Base-by-base conservation (phyloP, 2,888 invertebrate genomes). In the Folsomia manolachei region DNA sequence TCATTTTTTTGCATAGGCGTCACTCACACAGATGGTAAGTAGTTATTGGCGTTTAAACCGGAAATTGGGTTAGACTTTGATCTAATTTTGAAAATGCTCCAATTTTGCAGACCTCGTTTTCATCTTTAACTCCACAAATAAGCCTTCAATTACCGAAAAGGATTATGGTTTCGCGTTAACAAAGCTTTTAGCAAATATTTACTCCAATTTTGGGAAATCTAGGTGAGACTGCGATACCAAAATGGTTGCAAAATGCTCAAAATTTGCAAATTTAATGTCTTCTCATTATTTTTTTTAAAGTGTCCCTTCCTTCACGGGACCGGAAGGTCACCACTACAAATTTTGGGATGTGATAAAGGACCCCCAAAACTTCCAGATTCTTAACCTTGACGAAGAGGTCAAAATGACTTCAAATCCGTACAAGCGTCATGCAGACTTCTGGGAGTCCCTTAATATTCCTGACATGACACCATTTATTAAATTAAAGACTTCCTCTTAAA, bases 311-410 rank as follows among this genome's bases (percentile, higher is more conserved):
- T 77, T 69, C 67, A 76, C 74, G 1, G 60, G 61, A 4, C 71
- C 78, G 26, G 71, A 61, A 2, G 63, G 71, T 9, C 61, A 69
- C 24, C n/a, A 52, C 39, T 74, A 70, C 68, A 76, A 62, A 68
- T 67, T 74, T 24, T 74, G 74, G 74, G 73, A 73, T 1, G 21
- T 53, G 1, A 62, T 77, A 1, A 71, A 71, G n/a, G 62, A 69
- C 27, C 70, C 61, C 52, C 27, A 69, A 1, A 53, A 71, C 1
- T 23, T 77, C 7, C 56, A 63, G 64, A 71, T 72, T 63, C 69
- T 79, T 0, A 67, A 73, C 25, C 75, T 79, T 27, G 72, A 75
- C 26, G 63, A 75, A 60, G 75, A 76, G 62, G 76, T 78, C 1
- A 73, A 76, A 72, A 78, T 78, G 76, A 70, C 75, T 64, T 26